These are phyloP conservation scores for Bradypodion pumilum DNA, from an alignment of 2,797 vertebrate species.

Conservation along the genomic window DNA sequence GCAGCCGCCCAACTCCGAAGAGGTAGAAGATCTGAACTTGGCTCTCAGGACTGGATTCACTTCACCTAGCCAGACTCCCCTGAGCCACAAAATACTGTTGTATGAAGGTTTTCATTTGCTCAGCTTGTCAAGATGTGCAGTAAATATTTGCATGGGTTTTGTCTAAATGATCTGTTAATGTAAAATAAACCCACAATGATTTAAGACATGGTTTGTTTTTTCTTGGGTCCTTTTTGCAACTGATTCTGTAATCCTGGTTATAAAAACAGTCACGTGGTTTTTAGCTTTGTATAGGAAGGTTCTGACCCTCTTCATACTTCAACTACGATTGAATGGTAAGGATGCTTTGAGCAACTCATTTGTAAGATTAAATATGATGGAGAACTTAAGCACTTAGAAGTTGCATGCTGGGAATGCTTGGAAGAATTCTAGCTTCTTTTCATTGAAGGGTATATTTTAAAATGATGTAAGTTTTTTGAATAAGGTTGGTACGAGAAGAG, in stretches of 20 bases:
- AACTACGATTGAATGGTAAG: conserved; percentile 23
- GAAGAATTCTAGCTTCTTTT: neutral
- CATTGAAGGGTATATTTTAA: neutral
- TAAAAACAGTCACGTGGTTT: conserved; percentile 28
- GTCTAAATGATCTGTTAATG: conserved; percentile 75
- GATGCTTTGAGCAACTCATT: neutral
- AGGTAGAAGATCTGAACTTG: conserved; percentile 74
- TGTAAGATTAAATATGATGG: neutral
- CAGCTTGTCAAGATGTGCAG: conserved; percentile 75
- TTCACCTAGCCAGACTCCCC: conserved; percentile 70
- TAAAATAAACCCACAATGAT: conserved; percentile 76
- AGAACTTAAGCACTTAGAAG: neutral
- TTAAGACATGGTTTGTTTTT: conserved; percentile 62
- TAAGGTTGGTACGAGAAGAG: neutral
- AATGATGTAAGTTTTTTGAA: neutral
- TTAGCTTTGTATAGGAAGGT: conserved; percentile 30
- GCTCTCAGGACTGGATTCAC: conserved; percentile 72
- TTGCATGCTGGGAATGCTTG: neutral
- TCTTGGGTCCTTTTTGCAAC: conserved; percentile 43
- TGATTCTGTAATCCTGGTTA: conserved; percentile 38
- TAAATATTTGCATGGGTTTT: conserved; percentile 74
- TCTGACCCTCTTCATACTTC: conserved; percentile 23
- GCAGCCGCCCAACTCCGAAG: conserved; percentile 74
- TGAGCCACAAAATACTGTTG: conserved; percentile 60
- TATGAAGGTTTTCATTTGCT: conserved; percentile 76